These are phyloP conservation scores for Poicephalus gulielmi DNA, from an alignment of 2,113 vertebrate genomes.

Conservation along the genomic window DNA sequence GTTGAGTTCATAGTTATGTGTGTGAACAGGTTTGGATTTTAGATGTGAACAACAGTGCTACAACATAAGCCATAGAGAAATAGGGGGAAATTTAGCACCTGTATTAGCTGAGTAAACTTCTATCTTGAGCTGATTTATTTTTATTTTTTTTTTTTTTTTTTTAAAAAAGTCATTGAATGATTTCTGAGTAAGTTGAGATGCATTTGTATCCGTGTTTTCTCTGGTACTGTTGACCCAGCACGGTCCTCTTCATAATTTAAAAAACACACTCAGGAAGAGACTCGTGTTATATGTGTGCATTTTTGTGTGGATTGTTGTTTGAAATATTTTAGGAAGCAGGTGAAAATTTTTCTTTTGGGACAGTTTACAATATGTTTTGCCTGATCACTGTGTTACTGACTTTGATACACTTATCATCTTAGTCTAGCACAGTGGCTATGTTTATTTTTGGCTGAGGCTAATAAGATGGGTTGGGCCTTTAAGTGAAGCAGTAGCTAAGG, in stretches of 20 bases:
- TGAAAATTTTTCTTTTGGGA: background rate
- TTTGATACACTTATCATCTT: background rate
- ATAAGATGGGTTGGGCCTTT: background rate
- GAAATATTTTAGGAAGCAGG: background rate
- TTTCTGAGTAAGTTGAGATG: background rate
- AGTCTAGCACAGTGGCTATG: background rate
- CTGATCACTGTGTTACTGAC: background rate
- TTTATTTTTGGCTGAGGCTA: background rate
- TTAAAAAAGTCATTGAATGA: background rate
- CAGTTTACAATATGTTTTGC: background rate
- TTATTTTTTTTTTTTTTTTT: background rate
- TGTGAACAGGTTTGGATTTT: background rate
- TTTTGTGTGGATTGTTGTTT: background rate
- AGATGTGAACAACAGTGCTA: background rate
- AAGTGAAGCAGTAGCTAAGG: background rate
- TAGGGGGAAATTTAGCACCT: background rate
- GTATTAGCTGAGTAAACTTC: background rate
- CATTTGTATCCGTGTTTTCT: background rate
- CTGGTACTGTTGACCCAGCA: background rate
- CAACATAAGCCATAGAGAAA: background rate
- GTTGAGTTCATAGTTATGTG: background rate
- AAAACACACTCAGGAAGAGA: background rate
- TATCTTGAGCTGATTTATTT: background rate
- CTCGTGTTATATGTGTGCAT: rapidly evolving
- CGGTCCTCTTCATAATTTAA: background rate